phyloP scores from a whole-genome alignment of 2,113 vertebrate genomes.

The Nesoenas mayeri region DNA sequence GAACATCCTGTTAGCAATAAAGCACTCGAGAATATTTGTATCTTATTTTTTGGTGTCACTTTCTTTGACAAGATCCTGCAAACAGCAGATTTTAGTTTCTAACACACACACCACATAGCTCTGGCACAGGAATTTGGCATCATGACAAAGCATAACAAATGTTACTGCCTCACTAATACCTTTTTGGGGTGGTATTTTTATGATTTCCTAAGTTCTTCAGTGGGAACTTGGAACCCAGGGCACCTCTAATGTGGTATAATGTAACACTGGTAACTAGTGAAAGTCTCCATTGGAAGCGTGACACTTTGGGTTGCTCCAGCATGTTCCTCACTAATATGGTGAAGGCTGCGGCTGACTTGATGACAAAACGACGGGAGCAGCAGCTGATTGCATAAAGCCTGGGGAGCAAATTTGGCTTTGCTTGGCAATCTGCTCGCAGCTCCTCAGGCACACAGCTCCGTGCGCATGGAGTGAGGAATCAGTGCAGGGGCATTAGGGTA shows the following conservation, averaged over 20 bases:
- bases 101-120: accelerated
- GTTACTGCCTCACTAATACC: background rate
- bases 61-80: background rate
- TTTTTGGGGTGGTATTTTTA: background rate
- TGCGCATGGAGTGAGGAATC: accelerated
- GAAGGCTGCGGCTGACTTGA: slow-evolving; percentile 32
- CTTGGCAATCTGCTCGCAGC: background rate
- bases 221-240: background rate
- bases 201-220: background rate
- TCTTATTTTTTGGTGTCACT: background rate
- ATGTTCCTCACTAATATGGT: background rate
- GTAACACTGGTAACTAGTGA: background rate
- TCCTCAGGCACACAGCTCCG: background rate
- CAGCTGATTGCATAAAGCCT: background rate
- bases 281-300: background rate
- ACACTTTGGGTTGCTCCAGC: background rate
- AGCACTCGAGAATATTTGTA: background rate
- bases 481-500: background rate
- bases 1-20: background rate
- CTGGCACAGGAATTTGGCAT: background rate
- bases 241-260: background rate
- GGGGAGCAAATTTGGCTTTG: background rate
- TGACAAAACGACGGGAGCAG: slow-evolving; percentile 29
- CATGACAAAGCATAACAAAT: background rate
- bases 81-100: background rate